phyloP scores from a whole-genome alignment of 2,797 vertebrate species.

The Tokudaia tokunoshimensis region DNA sequence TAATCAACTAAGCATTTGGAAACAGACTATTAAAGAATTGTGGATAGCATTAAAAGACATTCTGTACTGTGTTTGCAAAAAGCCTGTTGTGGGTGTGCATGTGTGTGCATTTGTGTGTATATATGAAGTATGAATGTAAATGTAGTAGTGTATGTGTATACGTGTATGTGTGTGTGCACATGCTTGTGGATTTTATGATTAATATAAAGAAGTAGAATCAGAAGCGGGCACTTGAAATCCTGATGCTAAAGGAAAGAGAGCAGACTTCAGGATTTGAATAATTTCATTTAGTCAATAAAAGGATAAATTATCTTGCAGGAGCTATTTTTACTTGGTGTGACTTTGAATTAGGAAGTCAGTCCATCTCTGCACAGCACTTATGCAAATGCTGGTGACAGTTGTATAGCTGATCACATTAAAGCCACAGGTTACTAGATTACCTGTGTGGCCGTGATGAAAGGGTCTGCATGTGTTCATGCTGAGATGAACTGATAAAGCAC shows the following conservation, averaged over 20 bases:
- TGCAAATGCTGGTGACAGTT: constrained; percentile 54
- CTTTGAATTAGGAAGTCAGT: constrained; percentile 80
- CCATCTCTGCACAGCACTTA: constrained; percentile 76
- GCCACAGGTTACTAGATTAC: constrained; percentile 62
- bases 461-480: constrained; percentile 71
- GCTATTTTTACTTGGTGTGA: constrained; percentile 74
- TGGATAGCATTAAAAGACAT: neutral
- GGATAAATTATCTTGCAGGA: constrained; percentile 75
- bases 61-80: neutral
- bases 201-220: neutral
- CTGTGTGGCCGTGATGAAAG: constrained; percentile 77
- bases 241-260: constrained; percentile 60
- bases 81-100: neutral
- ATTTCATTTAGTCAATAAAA: constrained; percentile 79
- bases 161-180: no score
- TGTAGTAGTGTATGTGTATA: neutral
- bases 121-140: neutral
- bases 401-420: constrained; percentile 72
- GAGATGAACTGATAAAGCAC: constrained; percentile 71
- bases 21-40: neutral
- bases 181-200: neutral
- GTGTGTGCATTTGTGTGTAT: neutral
- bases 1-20: neutral
- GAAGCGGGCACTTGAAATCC: constrained; percentile 52
- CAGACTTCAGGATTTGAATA: constrained; percentile 78